phyloP scores from a whole-genome alignment of 2,797 vertebrate genomes.

The Telmatherina bonti region DNA sequence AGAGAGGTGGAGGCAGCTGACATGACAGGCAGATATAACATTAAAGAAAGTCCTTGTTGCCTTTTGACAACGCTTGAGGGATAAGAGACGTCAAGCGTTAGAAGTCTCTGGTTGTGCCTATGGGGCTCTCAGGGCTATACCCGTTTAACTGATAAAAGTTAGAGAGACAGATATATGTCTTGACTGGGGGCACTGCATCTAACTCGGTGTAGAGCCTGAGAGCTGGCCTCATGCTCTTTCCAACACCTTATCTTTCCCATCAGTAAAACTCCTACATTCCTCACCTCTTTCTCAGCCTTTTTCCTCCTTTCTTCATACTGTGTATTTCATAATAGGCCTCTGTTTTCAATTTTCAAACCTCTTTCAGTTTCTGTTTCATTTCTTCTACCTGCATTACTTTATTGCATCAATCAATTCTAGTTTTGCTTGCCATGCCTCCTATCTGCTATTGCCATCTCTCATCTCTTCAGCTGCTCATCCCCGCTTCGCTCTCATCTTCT shows the following conservation, averaged over 20 bases:
- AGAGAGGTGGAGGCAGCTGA: constrained; percentile 54
- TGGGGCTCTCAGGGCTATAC: constrained; percentile 70
- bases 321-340: not conserved
- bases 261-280: not conserved
- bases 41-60: constrained; percentile 73
- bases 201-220: constrained; percentile 18
- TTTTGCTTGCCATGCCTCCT: constrained; percentile 6
- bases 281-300: constrained; percentile 12
- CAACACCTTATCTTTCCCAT: constrained; percentile 6
- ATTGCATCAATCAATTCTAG: not conserved
- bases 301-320: not conserved
- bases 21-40: constrained; percentile 74
- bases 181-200: constrained; percentile 60
- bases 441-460: not conserved
- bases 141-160: constrained; percentile 69
- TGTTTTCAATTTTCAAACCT: not conserved
- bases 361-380: not conserved
- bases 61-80: constrained; percentile 71
- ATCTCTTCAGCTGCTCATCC: constrained; percentile 10
- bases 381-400: not conserved
- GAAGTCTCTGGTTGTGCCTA: constrained; percentile 63
- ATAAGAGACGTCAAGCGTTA: constrained; percentile 60
- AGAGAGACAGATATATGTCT: constrained; percentile 60
- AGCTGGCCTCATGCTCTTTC: constrained; percentile 26
- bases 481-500: constrained; percentile 10